These are phyloP conservation scores for Macroteleia sp. DNA, from an alignment of 2,888 invertebrate genomes.

Conservation along the genomic window DNA sequence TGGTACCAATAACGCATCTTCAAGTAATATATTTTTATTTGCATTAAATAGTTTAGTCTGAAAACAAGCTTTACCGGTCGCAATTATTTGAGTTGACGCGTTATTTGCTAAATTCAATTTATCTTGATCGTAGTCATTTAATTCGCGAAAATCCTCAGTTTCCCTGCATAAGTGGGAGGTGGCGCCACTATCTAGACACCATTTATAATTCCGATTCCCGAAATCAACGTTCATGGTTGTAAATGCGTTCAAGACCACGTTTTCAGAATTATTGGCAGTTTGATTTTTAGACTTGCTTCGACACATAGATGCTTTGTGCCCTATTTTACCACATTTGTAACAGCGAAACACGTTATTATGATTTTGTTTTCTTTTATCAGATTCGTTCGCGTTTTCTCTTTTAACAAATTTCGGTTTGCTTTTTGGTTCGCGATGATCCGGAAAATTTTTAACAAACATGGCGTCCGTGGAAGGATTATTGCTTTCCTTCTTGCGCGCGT, in stretches of 20 bases:
- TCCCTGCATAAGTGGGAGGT: conserved; percentile 6
- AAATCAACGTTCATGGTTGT: neutral
- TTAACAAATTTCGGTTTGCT: neutral
- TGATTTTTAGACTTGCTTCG: conserved; percentile 6
- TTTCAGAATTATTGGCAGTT: neutral
- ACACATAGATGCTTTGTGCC: conserved; percentile 55
- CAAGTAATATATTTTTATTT: conserved; percentile 14
- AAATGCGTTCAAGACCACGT: neutral
- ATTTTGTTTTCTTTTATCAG: neutral
- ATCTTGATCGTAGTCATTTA: neutral
- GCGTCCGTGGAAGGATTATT: conserved; percentile 16
- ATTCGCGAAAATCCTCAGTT: neutral
- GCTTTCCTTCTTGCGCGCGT: conserved; percentile 31
- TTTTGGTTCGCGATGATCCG: conserved; percentile 3
- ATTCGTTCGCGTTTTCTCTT: neutral
- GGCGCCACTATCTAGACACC: conserved; percentile 26
- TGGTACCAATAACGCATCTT: conserved; percentile 22
- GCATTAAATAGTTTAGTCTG: conserved; percentile 21
- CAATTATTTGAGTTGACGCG: neutral
- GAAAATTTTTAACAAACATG: conserved; percentile 27
- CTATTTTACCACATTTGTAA: conserved; percentile 38
- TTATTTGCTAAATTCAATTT: neutral
- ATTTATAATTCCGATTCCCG: neutral
- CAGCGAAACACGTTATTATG: conserved; percentile 27
- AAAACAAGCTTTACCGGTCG: conserved; percentile 27